Evolutionary conservation across 1,140 invertebrate genomes (phyloP).

Genomic region (Panagrolaimus sp.): DNA sequence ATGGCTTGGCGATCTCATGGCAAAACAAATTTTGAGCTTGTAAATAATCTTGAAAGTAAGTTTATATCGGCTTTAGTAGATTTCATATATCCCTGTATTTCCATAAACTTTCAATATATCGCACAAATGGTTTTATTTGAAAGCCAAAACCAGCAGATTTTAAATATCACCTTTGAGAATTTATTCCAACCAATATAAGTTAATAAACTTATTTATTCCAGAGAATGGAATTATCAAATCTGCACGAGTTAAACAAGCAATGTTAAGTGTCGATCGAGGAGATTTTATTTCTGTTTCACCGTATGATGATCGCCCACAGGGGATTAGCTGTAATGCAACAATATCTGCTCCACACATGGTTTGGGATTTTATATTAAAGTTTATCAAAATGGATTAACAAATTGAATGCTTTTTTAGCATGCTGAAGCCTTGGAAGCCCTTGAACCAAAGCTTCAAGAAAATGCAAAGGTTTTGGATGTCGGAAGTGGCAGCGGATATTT

Average conservation of each 20-base stretch:
- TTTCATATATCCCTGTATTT: too few relatives aligned
- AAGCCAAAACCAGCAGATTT: too few relatives aligned
- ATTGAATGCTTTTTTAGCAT: constrained; percentile 66
- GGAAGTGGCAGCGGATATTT: constrained; percentile 91
- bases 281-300: constrained; percentile 70
- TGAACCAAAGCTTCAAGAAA: constrained; percentile 69
- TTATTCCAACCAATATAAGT: too few relatives aligned
- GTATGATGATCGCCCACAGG: constrained; percentile 80
- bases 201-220: too few relatives aligned
- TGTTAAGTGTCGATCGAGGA: constrained; percentile 77
- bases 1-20: constrained; percentile 15
- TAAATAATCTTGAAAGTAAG: constrained; percentile 11
- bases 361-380: too few relatives aligned
- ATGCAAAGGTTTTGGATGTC: constrained; percentile 74
- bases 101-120: too few relatives aligned
- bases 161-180: too few relatives aligned
- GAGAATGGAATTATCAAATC: constrained; percentile 78
- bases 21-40: background rate
- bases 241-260: constrained; percentile 73
- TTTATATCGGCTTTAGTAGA: too few relatives aligned
- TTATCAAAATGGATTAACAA: background rate
- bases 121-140: too few relatives aligned
- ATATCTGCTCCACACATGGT: constrained; percentile 98
- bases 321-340: constrained; percentile 71
- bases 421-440: constrained; percentile 85